A percentile compares a stretch with the other conserved stretches of the same genome.
Evolutionary conservation across 2,888 invertebrate species (phyloP).

Genomic region (Heliconius aoede): DNA sequence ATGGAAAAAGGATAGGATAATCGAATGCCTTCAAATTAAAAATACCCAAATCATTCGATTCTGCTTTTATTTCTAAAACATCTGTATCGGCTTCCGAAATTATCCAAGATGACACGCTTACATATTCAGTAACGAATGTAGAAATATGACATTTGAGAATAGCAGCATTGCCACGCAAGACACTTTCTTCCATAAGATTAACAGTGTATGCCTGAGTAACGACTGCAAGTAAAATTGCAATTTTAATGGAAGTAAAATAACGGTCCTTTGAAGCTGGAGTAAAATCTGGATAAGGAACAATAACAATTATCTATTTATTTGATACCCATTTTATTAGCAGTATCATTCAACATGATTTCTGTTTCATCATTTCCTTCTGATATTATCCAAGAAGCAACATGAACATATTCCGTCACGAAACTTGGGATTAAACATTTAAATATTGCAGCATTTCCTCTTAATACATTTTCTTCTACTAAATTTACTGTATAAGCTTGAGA

Average conservation of each 20-base stretch:
- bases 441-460: constrained; percentile 91
- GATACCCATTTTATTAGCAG: constrained; percentile 66
- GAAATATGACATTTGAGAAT: constrained; percentile 96
- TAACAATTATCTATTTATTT: constrained; percentile 26
- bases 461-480: constrained; percentile 93
- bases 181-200: constrained; percentile 96
- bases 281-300: constrained; percentile 27
- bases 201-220: constrained; percentile 94
- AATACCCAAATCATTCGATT: constrained; percentile 74
- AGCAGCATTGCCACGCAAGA: constrained; percentile 94
- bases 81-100: constrained; percentile 86
- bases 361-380: constrained; percentile 82
- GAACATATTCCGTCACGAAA: constrained; percentile 93
- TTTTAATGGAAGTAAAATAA: constrained; percentile 20
- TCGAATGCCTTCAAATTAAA: constrained; percentile 41
- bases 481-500: constrained; percentile 90
- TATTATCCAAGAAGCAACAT: constrained; percentile 90
- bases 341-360: constrained; percentile 68
- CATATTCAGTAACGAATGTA: constrained; percentile 95
- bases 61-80: constrained; percentile 78
- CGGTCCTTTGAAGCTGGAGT: constrained; percentile 1
- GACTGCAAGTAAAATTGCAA: constrained; percentile 85
- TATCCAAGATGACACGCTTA: constrained; percentile 93
- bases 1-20: constrained; percentile 48
- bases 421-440: constrained; percentile 93